Percentiles rank a stretch among this genome's conserved stretches.
phyloP scores from a whole-genome alignment of 2,888 invertebrate species.

The Odontocerum albicorne region DNA sequence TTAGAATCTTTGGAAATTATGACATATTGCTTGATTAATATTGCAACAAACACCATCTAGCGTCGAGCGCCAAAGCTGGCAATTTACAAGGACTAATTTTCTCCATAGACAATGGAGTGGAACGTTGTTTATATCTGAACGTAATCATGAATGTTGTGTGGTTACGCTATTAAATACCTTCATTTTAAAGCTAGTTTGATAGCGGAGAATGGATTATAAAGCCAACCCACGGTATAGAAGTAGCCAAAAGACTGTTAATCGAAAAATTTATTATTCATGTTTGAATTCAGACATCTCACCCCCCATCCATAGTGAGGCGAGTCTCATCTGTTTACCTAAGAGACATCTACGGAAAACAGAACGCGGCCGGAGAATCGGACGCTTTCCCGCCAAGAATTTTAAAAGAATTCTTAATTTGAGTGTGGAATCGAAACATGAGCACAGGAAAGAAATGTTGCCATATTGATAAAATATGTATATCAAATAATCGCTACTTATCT shows the following conservation, averaged over 20 bases:
- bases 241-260: constrained; percentile 34
- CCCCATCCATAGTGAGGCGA: constrained; percentile 3
- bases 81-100: constrained; percentile 18
- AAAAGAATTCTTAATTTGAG: constrained; percentile 21
- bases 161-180: constrained; percentile 21
- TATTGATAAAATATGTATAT: no score
- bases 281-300: constrained; percentile 8
- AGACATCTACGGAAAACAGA: constrained; percentile 9
- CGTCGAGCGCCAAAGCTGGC: not conserved
- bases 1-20: not conserved
- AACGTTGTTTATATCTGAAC: constrained; percentile 8
- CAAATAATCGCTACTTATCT: no score
- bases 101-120: not conserved
- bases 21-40: constrained; percentile 16
- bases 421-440: no score
- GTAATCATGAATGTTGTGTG: constrained; percentile 20
- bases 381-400: constrained; percentile 15
- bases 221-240: constrained; percentile 9
- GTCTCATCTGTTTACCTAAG: constrained; percentile 23
- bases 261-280: constrained; percentile 36
- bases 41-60: constrained; percentile 8
- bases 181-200: constrained; percentile 17
- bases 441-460: no score
- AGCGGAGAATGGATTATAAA: constrained; percentile 11
- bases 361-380: constrained; percentile 5